Evolutionary conservation across 2,888 invertebrate species (phyloP).

Genomic region (Artemia sp.): DNA sequence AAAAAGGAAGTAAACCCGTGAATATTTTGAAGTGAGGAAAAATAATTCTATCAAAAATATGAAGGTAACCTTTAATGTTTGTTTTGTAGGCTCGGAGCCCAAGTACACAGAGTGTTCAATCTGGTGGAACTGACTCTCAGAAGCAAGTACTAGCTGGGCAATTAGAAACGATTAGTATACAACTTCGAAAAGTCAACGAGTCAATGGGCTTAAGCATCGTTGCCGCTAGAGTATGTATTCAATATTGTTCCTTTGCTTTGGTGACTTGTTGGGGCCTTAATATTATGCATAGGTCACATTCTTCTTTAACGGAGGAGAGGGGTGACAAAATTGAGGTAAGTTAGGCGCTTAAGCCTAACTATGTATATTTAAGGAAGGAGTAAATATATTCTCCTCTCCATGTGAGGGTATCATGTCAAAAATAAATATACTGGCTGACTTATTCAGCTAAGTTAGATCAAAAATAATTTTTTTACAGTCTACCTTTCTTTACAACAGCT

Average conservation of each 20-base stretch:
- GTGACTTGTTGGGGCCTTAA: constrained; percentile 29
- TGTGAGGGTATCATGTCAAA: too few relatives aligned
- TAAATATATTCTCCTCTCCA: neutral
- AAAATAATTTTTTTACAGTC: too few relatives aligned
- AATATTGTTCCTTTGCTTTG: neutral
- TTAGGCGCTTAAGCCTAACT: too few relatives aligned
- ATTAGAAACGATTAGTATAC: constrained; percentile 63
- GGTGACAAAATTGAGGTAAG: too few relatives aligned
- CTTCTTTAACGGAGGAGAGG: neutral
- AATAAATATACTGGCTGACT: too few relatives aligned
- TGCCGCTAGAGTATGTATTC: constrained; percentile 62
- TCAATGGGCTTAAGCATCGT: constrained; percentile 98
- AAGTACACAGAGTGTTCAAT: constrained; percentile 45
- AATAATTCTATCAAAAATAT: too few relatives aligned
- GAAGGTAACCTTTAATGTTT: neutral
- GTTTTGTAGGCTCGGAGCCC: constrained; percentile 41
- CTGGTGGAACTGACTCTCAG: constrained; percentile 35
- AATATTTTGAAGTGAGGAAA: too few relatives aligned
- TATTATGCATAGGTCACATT: neutral
- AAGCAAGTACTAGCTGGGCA: constrained; percentile 28
- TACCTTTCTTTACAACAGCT: too few relatives aligned
- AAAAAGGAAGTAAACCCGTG: too few relatives aligned
- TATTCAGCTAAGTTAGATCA: too few relatives aligned
- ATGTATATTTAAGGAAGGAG: too few relatives aligned
- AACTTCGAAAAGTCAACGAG: constrained; percentile 78